These are phyloP conservation scores for Scaptomyza tumidula DNA, from an alignment of 2,888 invertebrate genomes.

Conservation along the genomic window DNA sequence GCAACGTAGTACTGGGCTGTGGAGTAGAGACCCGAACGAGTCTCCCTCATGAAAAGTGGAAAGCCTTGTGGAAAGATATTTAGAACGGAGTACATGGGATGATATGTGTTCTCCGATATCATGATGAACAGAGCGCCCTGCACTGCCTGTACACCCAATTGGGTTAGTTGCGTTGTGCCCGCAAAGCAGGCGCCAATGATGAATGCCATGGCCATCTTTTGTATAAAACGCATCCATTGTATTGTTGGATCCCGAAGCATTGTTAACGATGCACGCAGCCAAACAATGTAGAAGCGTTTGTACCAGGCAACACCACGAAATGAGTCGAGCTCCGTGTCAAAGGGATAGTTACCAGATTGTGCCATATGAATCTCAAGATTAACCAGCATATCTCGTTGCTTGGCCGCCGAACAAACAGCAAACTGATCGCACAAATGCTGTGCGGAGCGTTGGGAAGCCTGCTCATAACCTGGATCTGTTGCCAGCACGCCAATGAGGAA, in stretches of 20 bases:
- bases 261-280: slow-evolving; percentile 90
- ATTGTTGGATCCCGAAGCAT: slow-evolving; percentile 92
- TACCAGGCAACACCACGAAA: slow-evolving; percentile 88
- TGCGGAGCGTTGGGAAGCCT: slow-evolving; percentile 88
- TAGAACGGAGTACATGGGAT: slow-evolving; percentile 95
- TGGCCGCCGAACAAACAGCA: slow-evolving; percentile 90
- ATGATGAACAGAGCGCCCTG: slow-evolving; percentile 94
- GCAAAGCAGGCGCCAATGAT: slow-evolving; percentile 94
- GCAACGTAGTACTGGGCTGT: slow-evolving; percentile 92
- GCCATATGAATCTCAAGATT: slow-evolving; percentile 90
- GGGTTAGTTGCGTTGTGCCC: slow-evolving; percentile 89
- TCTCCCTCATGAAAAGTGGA: slow-evolving; percentile 92
- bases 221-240: slow-evolving; percentile 90
- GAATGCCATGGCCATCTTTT: slow-evolving; percentile 91
- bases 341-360: slow-evolving; percentile 85
- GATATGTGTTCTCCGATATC: slow-evolving; percentile 95
- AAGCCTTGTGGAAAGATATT: slow-evolving; percentile 92
- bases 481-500: slow-evolving; percentile 94
- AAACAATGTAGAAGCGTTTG: slow-evolving; percentile 90
- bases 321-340: slow-evolving; percentile 79
- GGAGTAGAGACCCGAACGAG: slow-evolving; percentile 92
- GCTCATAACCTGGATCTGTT: slow-evolving; percentile 90
- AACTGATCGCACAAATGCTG: slow-evolving; percentile 91
- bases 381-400: slow-evolving; percentile 90
- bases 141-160: slow-evolving; percentile 93